A percentile compares a stretch with the other conserved stretches of the same genome.
Conservation (phyloP, 2,113 vertebrate genomes). For the Rutilus rutilus region DNA sequence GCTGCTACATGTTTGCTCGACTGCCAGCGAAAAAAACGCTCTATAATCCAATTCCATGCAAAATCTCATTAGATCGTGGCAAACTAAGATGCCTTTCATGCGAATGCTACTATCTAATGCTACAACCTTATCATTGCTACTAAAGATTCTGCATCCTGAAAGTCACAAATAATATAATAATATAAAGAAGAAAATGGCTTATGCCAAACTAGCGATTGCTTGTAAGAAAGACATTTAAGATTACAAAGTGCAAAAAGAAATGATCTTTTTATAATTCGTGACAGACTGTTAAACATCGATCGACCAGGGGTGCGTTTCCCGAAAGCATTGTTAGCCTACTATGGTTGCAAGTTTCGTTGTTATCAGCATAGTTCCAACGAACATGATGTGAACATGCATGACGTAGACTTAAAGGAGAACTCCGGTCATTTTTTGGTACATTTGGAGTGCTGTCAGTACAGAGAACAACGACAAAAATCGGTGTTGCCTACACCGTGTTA, state of each 20-base stretch:
- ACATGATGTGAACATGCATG: too few relatives aligned
- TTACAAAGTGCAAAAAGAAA: constrained; percentile 69
- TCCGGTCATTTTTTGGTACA: too few relatives aligned
- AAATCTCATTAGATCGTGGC: constrained; percentile 59
- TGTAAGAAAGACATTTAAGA: constrained; percentile 58
- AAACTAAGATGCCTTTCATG: constrained; percentile 68
- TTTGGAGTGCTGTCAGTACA: too few relatives aligned
- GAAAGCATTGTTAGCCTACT: too few relatives aligned
- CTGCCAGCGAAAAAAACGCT: constrained; percentile 22
- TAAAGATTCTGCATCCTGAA: constrained; percentile 56
- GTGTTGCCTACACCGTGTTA: too few relatives aligned
- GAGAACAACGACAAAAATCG: too few relatives aligned
- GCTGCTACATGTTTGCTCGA: constrained; percentile 61
- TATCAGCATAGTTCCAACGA: too few relatives aligned
- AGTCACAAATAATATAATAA: constrained; percentile 43
- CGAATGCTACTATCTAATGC: constrained; percentile 75
- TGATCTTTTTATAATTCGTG: constrained; percentile 24
- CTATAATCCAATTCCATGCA: constrained; percentile 60
- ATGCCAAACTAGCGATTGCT: constrained; percentile 58
- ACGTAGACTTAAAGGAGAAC: too few relatives aligned
- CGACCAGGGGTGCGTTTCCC: too few relatives aligned
- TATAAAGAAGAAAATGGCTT: constrained; percentile 65
- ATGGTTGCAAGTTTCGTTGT: too few relatives aligned
- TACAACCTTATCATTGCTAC: constrained; percentile 72
- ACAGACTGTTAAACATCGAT: not conserved